Conservation (phyloP, 2,113 vertebrate genomes). For the Lates calcarifer region DNA sequence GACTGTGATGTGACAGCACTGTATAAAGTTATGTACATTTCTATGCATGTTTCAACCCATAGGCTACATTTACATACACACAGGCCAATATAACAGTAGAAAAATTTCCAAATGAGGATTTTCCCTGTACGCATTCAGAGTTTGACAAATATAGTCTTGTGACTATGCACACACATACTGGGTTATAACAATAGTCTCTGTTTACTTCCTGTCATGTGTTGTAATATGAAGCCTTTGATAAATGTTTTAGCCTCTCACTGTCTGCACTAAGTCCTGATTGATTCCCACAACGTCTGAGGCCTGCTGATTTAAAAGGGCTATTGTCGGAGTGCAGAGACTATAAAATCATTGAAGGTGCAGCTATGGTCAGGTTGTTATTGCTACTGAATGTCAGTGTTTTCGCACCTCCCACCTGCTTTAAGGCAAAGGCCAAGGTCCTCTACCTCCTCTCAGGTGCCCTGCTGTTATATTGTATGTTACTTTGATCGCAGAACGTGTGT, state of each 20-base stretch:
- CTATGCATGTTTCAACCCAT: neutral
- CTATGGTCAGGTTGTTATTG: neutral
- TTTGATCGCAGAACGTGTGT: conserved; percentile 29
- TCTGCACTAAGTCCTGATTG: neutral
- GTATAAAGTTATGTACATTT: neutral
- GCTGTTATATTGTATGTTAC: neutral
- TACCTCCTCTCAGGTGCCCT: conserved; percentile 7
- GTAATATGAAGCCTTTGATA: conserved; percentile 35
- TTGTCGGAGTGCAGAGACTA: conserved; percentile 1
- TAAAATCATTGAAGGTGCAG: neutral
- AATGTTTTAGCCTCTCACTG: neutral
- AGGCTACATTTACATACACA: too few relatives aligned
- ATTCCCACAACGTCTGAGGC: conserved; percentile 9
- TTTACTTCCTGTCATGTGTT: conserved; percentile 27
- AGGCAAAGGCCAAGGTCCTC: conserved; percentile 54
- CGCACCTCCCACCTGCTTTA: neutral
- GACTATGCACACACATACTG: neutral
- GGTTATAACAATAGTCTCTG: conserved; percentile 36
- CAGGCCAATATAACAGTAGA: neutral
- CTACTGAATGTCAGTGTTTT: conserved; percentile 2
- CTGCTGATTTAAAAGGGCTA: neutral
- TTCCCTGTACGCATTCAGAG: neutral
- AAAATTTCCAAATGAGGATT: neutral
- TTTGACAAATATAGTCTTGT: conserved; percentile 29
- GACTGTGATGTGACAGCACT: too few relatives aligned